phyloP scores from a whole-genome alignment of 2,113 vertebrate genomes.

The Notothenia coriiceps region DNA sequence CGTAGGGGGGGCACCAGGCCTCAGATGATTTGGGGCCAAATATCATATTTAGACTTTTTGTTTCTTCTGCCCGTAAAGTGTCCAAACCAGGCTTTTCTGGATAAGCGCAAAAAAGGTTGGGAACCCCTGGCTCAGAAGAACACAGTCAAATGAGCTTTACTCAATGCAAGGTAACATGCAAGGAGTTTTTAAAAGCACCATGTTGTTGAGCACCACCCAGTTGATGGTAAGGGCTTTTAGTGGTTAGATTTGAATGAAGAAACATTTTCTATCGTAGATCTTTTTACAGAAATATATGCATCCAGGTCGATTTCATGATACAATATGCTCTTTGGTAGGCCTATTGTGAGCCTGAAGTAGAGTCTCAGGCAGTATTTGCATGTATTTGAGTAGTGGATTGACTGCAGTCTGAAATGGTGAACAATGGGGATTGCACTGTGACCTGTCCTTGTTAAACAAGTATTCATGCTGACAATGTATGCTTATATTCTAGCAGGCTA shows the following conservation, averaged over 20 bases:
- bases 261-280: neutral
- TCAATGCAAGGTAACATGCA: slow-evolving; percentile 57
- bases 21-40: too few relatives aligned
- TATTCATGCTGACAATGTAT: slow-evolving; percentile 30
- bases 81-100: too few relatives aligned
- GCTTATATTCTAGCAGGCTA: slow-evolving; percentile 15
- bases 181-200: slow-evolving; percentile 8
- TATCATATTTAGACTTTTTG: too few relatives aligned
- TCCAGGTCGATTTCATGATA: slow-evolving; percentile 2
- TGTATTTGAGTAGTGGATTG: neutral
- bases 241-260: slow-evolving; percentile 7
- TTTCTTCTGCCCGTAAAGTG: too few relatives aligned
- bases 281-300: slow-evolving; percentile 8
- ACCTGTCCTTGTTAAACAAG: slow-evolving; percentile 35
- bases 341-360: slow-evolving; percentile 1
- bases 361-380: slow-evolving; percentile 8
- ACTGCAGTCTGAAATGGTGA: slow-evolving; percentile 12
- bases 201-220: slow-evolving; percentile 19
- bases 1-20: too few relatives aligned
- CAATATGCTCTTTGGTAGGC: neutral
- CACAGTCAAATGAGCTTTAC: slow-evolving; percentile 48
- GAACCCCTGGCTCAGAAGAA: too few relatives aligned
- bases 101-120: too few relatives aligned
- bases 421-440: neutral
- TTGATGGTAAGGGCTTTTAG: slow-evolving; percentile 18